Percentiles rank a stretch among this genome's conserved stretches.
These are phyloP conservation scores for Agrilus biguttatus DNA, from an alignment of 2,888 invertebrate genomes.

Conservation along the genomic window DNA sequence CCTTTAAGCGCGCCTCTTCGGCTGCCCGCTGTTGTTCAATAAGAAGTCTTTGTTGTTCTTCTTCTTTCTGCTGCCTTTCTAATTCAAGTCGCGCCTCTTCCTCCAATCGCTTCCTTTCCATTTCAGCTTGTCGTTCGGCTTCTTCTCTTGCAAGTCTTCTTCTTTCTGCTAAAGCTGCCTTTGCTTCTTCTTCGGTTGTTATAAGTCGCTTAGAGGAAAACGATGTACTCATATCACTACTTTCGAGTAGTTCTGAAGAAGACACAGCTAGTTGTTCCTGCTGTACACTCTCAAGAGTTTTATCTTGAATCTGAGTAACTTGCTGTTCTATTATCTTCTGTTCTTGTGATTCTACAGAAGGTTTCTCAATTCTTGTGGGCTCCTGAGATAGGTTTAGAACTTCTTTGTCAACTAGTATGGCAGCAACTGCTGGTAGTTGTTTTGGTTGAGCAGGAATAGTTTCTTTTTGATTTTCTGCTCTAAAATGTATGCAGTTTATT, in stretches of 20 bases:
- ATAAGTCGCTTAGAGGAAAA: constrained; percentile 56
- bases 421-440: no score
- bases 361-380: constrained; percentile 1
- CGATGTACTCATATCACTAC: constrained; percentile 37
- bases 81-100: constrained; percentile 60
- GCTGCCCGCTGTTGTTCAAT: constrained; percentile 66
- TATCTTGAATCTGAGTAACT: constrained; percentile 7
- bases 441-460: no score
- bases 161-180: constrained; percentile 83
- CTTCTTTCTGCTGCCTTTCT: constrained; percentile 58
- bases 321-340: constrained; percentile 5
- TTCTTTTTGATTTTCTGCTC: no score
- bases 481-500: no score
- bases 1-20: constrained; percentile 75
- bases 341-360: constrained; percentile 5
- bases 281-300: neutral
- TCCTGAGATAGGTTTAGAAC: neutral
- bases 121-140: constrained; percentile 78
- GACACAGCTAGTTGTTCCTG: neutral
- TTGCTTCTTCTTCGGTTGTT: constrained; percentile 84
- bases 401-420: no score
- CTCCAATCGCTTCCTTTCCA: constrained; percentile 59
- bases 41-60: constrained; percentile 66
- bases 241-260: constrained; percentile 2
- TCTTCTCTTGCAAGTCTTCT: constrained; percentile 79